Percentiles rank a stretch among this genome's conserved stretches.
phyloP scores from a whole-genome alignment of 2,113 vertebrate species.

The Takifugu bimaculatus region DNA sequence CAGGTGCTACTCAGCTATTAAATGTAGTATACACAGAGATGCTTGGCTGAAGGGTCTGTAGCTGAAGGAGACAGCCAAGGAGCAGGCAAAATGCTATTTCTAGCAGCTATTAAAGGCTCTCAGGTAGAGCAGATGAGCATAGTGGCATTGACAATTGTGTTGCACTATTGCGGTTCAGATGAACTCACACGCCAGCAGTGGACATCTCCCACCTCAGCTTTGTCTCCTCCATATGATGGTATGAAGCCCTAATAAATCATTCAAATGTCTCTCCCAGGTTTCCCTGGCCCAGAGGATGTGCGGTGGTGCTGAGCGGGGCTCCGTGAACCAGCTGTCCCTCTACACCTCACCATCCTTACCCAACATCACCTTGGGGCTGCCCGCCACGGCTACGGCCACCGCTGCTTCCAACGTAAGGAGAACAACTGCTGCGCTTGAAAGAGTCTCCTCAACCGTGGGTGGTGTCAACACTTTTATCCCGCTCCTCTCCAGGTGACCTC shows the following conservation, averaged over 20 bases:
- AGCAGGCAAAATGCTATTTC: constrained; percentile 46
- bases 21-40: constrained; percentile 4
- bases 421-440: not conserved
- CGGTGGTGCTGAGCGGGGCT: constrained; percentile 77
- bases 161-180: constrained; percentile 7
- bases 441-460: not conserved
- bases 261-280: constrained; percentile 69
- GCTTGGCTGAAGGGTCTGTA: constrained; percentile 23
- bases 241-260: constrained; percentile 28
- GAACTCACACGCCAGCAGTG: constrained; percentile 6
- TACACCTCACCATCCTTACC: constrained; percentile 92
- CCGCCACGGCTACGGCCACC: constrained; percentile 76
- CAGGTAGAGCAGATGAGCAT: constrained; percentile 43
- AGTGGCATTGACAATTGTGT: constrained; percentile 15
- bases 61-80: constrained; percentile 33
- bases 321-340: constrained; percentile 84
- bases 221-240: not conserved
- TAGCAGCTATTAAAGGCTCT: constrained; percentile 51
- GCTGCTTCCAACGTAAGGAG: constrained; percentile 66
- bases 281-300: constrained; percentile 83
- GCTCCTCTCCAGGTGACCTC: constrained; percentile 74
- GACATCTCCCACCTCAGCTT: not conserved
- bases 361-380: constrained; percentile 93
- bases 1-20: constrained; percentile 2
- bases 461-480: not conserved